A percentile compares a stretch with the other conserved stretches of the same genome.
Evolutionary conservation across 1,140 invertebrate genomes (phyloP).

Genomic region (Drosophila setifemur): DNA sequence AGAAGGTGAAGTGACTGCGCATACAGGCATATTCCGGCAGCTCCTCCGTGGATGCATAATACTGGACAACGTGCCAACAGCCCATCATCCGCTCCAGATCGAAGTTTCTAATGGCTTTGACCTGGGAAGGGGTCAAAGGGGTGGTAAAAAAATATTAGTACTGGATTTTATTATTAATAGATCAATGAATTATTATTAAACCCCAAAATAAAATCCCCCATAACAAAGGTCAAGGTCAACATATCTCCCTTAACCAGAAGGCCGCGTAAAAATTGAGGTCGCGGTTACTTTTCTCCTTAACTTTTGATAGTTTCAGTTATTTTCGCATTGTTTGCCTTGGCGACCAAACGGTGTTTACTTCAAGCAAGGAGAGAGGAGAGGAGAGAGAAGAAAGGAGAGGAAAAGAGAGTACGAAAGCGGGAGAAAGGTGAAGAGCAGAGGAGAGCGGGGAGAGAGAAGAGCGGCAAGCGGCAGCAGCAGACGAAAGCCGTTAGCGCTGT

Average conservation of each 20-base stretch:
- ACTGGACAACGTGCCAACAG: constrained; percentile 92
- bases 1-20: constrained; percentile 88
- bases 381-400: not conserved
- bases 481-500: constrained; percentile 49
- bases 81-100: constrained; percentile 86
- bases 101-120: constrained; percentile 84
- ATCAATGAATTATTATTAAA: no score
- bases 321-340: constrained; percentile 21
- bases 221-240: not conserved
- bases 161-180: no score
- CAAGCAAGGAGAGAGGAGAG: not conserved
- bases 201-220: no score
- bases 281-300: not conserved
- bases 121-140: no score
- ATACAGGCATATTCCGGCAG: constrained; percentile 91
- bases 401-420: not conserved
- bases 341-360: constrained; percentile 14
- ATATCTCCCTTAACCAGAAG: not conserved
- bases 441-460: not conserved
- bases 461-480: constrained; percentile 9
- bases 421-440: not conserved
- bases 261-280: not conserved
- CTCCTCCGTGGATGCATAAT: constrained; percentile 93
- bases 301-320: constrained; percentile 2
- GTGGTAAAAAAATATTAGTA: constrained; percentile 1